Conservation (phyloP, 2,888 invertebrate species). For the Kuschelorhynchus macadamiae region DNA sequence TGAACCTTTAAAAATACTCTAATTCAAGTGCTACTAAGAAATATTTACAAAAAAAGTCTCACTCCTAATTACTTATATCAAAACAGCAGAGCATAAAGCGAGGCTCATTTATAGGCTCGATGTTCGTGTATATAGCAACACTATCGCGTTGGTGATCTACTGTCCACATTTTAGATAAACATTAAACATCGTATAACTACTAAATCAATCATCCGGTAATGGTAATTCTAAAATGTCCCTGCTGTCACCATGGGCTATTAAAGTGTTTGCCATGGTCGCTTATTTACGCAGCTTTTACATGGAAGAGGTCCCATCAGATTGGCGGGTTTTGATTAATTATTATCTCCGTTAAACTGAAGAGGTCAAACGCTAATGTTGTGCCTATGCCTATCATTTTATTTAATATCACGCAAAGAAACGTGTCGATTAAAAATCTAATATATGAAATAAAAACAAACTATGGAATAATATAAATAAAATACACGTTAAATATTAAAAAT, state of each 20-base stretch:
- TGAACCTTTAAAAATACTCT: too few species aligned
- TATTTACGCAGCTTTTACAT: slow-evolving; percentile 25
- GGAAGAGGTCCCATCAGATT: slow-evolving; percentile 24
- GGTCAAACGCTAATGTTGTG: too few species aligned
- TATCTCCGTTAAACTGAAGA: background rate
- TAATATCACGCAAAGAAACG: too few species aligned
- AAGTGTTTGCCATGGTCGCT: slow-evolving; percentile 33
- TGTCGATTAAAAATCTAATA: too few species aligned
- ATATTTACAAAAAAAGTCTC: too few species aligned
- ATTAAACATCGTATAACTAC: slow-evolving; percentile 27
- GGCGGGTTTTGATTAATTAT: slow-evolving; percentile 10
- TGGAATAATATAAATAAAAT: too few species aligned
- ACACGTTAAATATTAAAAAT: too few species aligned
- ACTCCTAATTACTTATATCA: too few species aligned
- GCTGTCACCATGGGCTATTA: slow-evolving; percentile 27
- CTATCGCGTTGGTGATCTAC: slow-evolving; percentile 25
- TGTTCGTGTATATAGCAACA: slow-evolving; percentile 26
- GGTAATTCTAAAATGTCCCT: slow-evolving; percentile 32
- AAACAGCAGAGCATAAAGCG: too few species aligned
- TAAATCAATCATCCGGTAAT: slow-evolving; percentile 44
- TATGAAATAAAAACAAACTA: too few species aligned
- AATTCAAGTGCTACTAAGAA: too few species aligned
- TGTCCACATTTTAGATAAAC: slow-evolving; percentile 39
- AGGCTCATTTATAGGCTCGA: slow-evolving; percentile 8
- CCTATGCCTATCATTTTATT: too few species aligned